These are phyloP conservation scores for Magallana ariakensis DNA, from an alignment of 1,140 invertebrate species.

Conservation along the genomic window DNA sequence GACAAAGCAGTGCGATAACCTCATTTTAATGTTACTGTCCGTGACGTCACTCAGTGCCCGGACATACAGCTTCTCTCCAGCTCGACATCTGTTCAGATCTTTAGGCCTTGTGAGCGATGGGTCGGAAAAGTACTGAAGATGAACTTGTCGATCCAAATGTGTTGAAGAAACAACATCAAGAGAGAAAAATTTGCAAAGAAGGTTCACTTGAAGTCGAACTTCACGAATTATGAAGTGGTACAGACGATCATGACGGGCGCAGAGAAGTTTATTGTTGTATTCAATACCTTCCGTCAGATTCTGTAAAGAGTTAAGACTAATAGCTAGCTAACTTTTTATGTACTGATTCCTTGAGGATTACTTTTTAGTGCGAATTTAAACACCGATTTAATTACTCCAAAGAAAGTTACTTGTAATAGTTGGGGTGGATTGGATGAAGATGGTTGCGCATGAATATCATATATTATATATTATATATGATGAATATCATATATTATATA, in stretches of 20 bases:
- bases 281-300: slow-evolving; percentile 6
- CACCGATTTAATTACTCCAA: too few species aligned
- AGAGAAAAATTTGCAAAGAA: slow-evolving; percentile 44
- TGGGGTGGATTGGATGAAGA: too few species aligned
- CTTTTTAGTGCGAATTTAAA: too few species aligned
- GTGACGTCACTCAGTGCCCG: slow-evolving; percentile 47
- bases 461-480: too few species aligned
- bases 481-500: too few species aligned
- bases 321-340: too few species aligned
- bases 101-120: neutral
- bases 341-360: too few species aligned
- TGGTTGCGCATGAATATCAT: too few species aligned
- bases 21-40: slow-evolving; percentile 49
- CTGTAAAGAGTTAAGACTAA: neutral
- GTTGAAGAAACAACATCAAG: slow-evolving; percentile 21
- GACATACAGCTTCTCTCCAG: slow-evolving; percentile 57
- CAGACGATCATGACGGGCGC: slow-evolving; percentile 49
- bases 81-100: neutral
- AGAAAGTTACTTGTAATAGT: too few species aligned
- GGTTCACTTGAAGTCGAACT: slow-evolving; percentile 34
- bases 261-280: slow-evolving; percentile 50
- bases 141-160: neutral
- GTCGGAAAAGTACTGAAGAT: slow-evolving; percentile 13
- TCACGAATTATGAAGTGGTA: slow-evolving; percentile 49
- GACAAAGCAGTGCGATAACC: slow-evolving; percentile 49